A percentile compares a stretch with the other conserved stretches of the same genome.
These are phyloP conservation scores for Ricordea florida DNA, from an alignment of 92 coral and sea anemone species.

Conservation along the genomic window DNA sequence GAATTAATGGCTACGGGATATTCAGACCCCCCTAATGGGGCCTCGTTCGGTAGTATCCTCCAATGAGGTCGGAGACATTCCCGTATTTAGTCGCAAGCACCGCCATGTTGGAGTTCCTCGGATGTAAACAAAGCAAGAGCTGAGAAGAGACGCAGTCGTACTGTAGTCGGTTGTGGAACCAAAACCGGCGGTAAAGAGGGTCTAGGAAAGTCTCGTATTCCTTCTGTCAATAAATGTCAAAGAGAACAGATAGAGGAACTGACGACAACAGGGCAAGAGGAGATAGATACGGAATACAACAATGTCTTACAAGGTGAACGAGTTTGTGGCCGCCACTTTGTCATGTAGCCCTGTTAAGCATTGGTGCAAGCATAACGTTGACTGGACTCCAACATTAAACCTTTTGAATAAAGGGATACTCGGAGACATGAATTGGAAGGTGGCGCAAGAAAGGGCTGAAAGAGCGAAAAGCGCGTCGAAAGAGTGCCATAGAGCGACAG, in stretches of 20 bases:
- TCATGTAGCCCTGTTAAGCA: no score
- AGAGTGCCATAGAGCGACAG: not conserved
- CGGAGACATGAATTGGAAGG: not conserved
- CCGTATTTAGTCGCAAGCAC: no score
- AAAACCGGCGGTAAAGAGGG: constrained; percentile 8
- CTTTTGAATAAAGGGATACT: not conserved
- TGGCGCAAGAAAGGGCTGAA: not conserved
- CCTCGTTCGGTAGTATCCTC: no score
- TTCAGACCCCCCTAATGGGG: no score
- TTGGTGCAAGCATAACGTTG: constrained; percentile 20
- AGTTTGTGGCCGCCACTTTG: constrained; percentile 37
- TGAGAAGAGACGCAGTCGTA: constrained; percentile 4
- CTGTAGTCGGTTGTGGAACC: constrained; percentile 20
- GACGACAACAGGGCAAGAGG: not conserved
- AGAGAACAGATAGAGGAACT: constrained; percentile 29
- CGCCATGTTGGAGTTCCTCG: not conserved
- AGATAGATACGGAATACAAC: constrained; percentile 14
- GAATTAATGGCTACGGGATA: no score
- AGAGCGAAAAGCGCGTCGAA: not conserved
- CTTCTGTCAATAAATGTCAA: constrained; percentile 11
- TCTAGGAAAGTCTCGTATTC: constrained; percentile 15
- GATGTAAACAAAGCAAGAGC: constrained; percentile 9
- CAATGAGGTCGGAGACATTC: no score
- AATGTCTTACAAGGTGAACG: constrained; percentile 13
- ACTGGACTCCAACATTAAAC: constrained; percentile 31